These are phyloP conservation scores for Amaurobius ferox DNA, from an alignment of 2,888 invertebrate genomes.

Conservation along the genomic window DNA sequence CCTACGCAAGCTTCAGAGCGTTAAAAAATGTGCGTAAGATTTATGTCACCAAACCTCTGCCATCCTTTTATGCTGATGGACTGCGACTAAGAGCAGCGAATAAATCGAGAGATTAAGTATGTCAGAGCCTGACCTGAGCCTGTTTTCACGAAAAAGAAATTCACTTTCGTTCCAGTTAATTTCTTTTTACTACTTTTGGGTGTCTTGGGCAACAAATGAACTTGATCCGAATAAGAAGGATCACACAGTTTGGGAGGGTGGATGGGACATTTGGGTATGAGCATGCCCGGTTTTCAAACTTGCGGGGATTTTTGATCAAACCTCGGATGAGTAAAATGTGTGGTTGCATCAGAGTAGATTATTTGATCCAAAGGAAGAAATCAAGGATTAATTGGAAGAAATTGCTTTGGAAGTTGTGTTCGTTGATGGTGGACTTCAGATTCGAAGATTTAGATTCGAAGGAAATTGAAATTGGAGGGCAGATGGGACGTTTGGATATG, in stretches of 20 bases:
- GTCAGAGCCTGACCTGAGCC: constrained; percentile 46
- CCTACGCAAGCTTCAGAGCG: not conserved
- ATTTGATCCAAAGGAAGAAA: no score
- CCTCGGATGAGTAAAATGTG: no score
- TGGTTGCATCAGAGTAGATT: no score
- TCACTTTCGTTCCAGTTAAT: constrained; percentile 12
- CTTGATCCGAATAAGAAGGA: constrained; percentile 6
- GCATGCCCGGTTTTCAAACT: no score
- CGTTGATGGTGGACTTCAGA: no score
- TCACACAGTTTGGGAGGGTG: not conserved
- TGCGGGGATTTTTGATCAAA: no score
- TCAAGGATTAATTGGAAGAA: no score
- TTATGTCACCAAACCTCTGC: constrained; percentile 4
- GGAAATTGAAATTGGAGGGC: no score
- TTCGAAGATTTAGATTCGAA: no score
- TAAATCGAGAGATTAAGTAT: constrained; percentile 48
- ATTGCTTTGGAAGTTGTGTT: no score
- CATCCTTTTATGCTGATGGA: constrained; percentile 41
- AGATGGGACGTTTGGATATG: no score
- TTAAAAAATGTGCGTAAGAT: not conserved
- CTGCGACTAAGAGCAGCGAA: constrained; percentile 16
- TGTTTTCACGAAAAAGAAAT: constrained; percentile 13
- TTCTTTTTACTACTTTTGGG: not conserved
- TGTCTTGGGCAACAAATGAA: constrained; percentile 9
- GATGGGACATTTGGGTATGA: no score